phyloP scores from a whole-genome alignment of 2,888 invertebrate genomes.

The Timema cristinae region DNA sequence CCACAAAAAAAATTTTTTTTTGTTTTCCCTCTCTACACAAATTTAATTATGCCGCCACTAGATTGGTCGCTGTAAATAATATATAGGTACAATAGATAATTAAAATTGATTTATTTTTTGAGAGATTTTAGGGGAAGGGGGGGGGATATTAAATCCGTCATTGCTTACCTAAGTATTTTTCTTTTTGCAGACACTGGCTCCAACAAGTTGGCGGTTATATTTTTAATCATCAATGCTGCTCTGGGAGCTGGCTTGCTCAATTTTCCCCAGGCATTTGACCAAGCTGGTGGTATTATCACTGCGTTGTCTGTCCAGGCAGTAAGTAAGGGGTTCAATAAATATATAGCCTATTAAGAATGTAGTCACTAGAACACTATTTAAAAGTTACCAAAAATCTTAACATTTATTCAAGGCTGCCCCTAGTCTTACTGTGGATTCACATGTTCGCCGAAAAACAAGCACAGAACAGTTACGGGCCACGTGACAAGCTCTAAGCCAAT shows the following conservation, averaged over 20 bases:
- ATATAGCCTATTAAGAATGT: no score
- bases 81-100: no score
- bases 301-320: slow-evolving; percentile 52
- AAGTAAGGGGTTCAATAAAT: slow-evolving; percentile 32
- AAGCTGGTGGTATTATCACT: slow-evolving; percentile 54
- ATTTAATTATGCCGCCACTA: no score
- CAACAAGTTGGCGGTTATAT: slow-evolving; percentile 33
- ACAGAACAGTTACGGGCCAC: no score
- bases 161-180: background rate
- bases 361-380: background rate
- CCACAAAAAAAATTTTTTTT: no score
- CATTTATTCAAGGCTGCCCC: background rate
- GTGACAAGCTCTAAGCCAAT: no score
- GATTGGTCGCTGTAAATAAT: no score
- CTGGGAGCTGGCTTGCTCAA: slow-evolving; percentile 59
- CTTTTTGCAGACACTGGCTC: slow-evolving; percentile 18
- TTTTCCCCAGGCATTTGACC: slow-evolving; percentile 57
- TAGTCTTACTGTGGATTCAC: no score
- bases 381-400: background rate
- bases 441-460: no score
- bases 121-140: no score
- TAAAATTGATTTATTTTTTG: no score
- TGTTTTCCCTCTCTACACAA: no score
- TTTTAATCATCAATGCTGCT: slow-evolving; percentile 47
- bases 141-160: background rate